Evolutionary conservation across 2,113 vertebrate species (phyloP).

Genomic region (Nesogale talazaci): DNA sequence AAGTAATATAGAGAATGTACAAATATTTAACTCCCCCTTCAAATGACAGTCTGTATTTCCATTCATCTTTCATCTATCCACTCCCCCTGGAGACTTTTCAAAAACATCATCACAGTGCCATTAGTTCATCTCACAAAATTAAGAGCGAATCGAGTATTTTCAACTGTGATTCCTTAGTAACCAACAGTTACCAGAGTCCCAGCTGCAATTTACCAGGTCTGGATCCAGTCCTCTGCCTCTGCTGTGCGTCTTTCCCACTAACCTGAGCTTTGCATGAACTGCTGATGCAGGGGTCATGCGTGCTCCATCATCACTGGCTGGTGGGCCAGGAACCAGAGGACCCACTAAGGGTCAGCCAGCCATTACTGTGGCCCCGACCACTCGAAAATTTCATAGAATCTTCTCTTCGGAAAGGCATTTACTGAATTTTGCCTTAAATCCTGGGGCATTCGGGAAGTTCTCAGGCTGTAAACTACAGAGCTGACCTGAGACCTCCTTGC

Average conservation of each 20-base stretch:
- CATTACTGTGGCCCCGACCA: no score
- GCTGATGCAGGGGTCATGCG: fast-evolving
- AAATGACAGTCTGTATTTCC: not conserved
- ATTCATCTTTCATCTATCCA: not conserved
- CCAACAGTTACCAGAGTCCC: no score
- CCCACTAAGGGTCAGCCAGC: not conserved
- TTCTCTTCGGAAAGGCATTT: not conserved
- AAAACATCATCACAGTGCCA: not conserved
- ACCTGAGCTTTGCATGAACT: not conserved
- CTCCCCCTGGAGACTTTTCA: not conserved
- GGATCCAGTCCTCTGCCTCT: fast-evolving
- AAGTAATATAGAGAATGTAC: not conserved
- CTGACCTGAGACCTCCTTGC: not conserved
- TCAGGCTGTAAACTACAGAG: not conserved
- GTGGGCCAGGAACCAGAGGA: no score
- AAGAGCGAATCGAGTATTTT: not conserved
- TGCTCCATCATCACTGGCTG: not conserved
- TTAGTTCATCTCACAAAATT: not conserved
- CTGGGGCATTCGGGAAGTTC: not conserved
- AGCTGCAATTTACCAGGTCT: not conserved
- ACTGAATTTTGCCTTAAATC: not conserved
- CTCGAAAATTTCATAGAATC: not conserved
- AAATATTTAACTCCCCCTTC: not conserved
- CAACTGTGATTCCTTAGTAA: not conserved
- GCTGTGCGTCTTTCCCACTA: not conserved